Percentiles rank a stretch among this genome's conserved stretches.
phyloP scores from a whole-genome alignment of 2,888 invertebrate species.

The Ophion ventricosus region DNA sequence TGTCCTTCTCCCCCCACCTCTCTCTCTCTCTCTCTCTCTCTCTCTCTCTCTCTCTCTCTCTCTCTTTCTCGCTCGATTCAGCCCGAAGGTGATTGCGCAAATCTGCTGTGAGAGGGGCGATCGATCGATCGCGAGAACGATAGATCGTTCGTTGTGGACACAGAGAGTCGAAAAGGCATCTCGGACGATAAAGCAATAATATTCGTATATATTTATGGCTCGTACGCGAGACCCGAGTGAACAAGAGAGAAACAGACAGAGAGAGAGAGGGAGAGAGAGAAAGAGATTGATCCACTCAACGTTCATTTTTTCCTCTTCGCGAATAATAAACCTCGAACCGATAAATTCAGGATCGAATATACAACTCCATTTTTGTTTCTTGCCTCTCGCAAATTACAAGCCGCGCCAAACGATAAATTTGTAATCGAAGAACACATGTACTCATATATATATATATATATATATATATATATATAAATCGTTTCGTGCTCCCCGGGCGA shows the following conservation, averaged over 20 bases:
- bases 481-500: constrained; percentile 17
- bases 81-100: constrained; percentile 45
- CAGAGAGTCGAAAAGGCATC: constrained; percentile 42
- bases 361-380: constrained; percentile 25
- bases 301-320: constrained; percentile 9
- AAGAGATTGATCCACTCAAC: constrained; percentile 9
- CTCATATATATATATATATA: neutral
- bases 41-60: constrained; percentile 7
- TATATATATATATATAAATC: too few species aligned
- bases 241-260: constrained; percentile 7
- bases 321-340: constrained; percentile 43
- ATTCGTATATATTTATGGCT: constrained; percentile 63
- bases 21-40: neutral
- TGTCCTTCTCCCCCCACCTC: constrained; percentile 15
- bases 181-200: constrained; percentile 66
- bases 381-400: constrained; percentile 26
- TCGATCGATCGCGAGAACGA: constrained; percentile 56
- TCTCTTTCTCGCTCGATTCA: constrained; percentile 13
- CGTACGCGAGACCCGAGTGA: constrained; percentile 35
- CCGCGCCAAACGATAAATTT: constrained; percentile 38
- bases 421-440: constrained; percentile 18
- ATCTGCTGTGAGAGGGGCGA: constrained; percentile 43
- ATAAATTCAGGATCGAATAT: constrained; percentile 42
- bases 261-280: constrained; percentile 20
- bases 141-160: constrained; percentile 64